Evolutionary conservation across 2,888 invertebrate species (phyloP).

Genomic region (Electrophaes corylata): DNA sequence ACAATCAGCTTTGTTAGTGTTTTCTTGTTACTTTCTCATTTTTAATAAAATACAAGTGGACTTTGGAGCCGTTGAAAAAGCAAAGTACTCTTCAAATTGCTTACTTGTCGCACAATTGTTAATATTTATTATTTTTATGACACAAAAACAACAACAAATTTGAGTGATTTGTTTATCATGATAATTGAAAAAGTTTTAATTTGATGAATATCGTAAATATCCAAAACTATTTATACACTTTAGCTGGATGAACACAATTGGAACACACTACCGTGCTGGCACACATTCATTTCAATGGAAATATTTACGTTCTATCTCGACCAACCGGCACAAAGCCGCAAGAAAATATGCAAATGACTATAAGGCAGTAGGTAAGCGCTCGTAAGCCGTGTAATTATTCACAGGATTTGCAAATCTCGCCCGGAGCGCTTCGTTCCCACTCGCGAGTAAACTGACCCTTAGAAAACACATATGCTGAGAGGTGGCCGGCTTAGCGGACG

Average conservation of each 20-base stretch:
- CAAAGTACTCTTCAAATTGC: constrained; percentile 27
- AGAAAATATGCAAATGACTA: constrained; percentile 83
- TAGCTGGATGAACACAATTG: not conserved
- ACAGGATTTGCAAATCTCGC: constrained; percentile 82
- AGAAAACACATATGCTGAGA: constrained; percentile 83
- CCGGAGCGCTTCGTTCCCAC: constrained; percentile 76
- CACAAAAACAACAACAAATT: constrained; percentile 11
- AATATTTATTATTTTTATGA: constrained; percentile 15
- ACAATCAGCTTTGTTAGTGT: constrained; percentile 77
- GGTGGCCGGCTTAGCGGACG: constrained; percentile 77
- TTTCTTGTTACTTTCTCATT: constrained; percentile 58
- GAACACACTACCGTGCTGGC: constrained; percentile 27
- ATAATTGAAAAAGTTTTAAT: not conserved
- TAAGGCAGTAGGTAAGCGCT: constrained; percentile 83
- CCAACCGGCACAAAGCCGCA: constrained; percentile 69
- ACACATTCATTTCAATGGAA: constrained; percentile 40
- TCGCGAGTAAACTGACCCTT: constrained; percentile 80
- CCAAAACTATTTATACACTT: not conserved
- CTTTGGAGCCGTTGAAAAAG: constrained; percentile 22
- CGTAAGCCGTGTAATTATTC: constrained; percentile 84
- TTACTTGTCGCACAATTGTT: constrained; percentile 21
- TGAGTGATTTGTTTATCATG: not conserved
- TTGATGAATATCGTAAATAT: not conserved
- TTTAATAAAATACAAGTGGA: constrained; percentile 44
- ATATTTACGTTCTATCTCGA: constrained; percentile 57